Percentiles rank a stretch among this genome's conserved stretches.
Evolutionary conservation across 1,140 invertebrate species (phyloP).

Genomic region (Drosophila bocki): DNA sequence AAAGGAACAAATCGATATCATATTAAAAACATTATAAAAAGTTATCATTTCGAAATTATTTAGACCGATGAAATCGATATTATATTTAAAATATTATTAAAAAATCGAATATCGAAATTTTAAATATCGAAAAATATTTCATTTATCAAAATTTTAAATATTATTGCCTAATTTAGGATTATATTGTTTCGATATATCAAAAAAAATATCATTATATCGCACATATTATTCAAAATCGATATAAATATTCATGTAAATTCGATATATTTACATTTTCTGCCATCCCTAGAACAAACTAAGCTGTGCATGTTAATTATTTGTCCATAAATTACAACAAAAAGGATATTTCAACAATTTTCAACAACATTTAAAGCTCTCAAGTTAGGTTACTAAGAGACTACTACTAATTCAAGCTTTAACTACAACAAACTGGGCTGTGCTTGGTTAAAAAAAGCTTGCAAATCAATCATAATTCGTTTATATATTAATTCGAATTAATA

Average conservation of each 20-base stretch:
- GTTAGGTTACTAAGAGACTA: neutral
- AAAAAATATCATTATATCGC: no score
- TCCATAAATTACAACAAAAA: neutral
- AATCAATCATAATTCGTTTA: neutral
- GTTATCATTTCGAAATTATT: no score
- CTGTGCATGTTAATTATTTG: neutral
- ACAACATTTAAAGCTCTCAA: constrained; percentile 11
- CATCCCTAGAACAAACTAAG: neutral
- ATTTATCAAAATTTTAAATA: neutral
- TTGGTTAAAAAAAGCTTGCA: constrained; percentile 1
- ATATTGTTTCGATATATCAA: no score
- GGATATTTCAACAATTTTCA: neutral
- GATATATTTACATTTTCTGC: neutral
- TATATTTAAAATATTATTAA: no score
- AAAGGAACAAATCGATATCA: neutral
- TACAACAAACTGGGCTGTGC: constrained; percentile 10
- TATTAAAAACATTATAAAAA: neutral
- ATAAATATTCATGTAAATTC: neutral
- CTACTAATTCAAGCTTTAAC: neutral
- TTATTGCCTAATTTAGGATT: no score
- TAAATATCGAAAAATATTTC: no score
- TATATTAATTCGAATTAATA: neutral
- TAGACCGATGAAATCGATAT: no score
- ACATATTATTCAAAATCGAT: no score
- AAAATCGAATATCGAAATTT: neutral